Base-by-base conservation (phyloP, 2,888 invertebrate genomes). In the Dryocosmus kuriphilus region DNA sequence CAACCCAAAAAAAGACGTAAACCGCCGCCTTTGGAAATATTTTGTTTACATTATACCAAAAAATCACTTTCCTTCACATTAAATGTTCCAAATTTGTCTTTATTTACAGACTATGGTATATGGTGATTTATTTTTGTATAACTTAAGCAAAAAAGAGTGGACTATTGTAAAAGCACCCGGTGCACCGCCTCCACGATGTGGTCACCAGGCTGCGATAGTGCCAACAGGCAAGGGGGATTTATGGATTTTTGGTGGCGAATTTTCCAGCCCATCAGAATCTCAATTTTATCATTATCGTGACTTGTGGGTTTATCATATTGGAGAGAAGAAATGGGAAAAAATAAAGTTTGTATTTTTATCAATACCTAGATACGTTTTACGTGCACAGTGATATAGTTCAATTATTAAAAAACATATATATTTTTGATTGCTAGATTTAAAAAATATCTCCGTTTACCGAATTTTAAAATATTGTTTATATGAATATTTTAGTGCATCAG, bases 211-310 rank as follows among this genome's bases (percentile, higher is more conserved):
- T 88, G 94, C 96, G 4, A 93, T 95, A 0, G 94, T 96, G 24
- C 94, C 96, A 0, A 94, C 95, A 57, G 95, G 95, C 84, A 95
- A 95, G 93, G 97, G 96, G 1, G 95, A 95, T 86, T 86, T 95
- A 4, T 96, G 96, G 93, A 92, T 96, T 67, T 98, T 98, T 92
- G 98, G 98, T 9, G 98, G 98, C 1, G 98, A 98, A 92, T 98
- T 96, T 92, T 96, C 97, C 5, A 98, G 97, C 88, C 96, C 97
- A 0, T 95, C 96, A 0, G 97, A 98, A 89, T 95, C 96, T 24
- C 98, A 98, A 92, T 98, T 98, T 91, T 96, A 98, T 89, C 98
- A 98, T 90, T 98, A 97, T 91, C 95, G 95, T 88, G 98, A 98
- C 90, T 92, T 98, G 0, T 98, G 98, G 98, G 94, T 96, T 77